These are phyloP conservation scores for Drosophila arawakana DNA, from an alignment of 1,140 invertebrate genomes.

Conservation along the genomic window DNA sequence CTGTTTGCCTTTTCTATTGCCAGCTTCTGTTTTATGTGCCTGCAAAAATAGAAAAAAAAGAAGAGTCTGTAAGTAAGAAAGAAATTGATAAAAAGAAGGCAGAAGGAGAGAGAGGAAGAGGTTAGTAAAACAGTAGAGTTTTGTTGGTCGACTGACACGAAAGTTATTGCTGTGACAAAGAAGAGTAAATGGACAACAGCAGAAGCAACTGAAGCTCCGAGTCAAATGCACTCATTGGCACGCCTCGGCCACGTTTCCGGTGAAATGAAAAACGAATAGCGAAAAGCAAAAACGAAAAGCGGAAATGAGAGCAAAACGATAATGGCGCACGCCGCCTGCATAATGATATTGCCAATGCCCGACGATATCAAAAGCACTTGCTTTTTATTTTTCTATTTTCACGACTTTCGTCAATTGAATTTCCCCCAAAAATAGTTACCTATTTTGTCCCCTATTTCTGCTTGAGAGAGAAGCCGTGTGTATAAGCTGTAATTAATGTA, in stretches of 20 bases:
- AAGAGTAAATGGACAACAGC: not conserved
- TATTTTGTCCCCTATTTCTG: not conserved
- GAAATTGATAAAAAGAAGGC: constrained; percentile 4
- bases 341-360: constrained; percentile 54
- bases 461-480: no score
- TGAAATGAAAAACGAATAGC: constrained; percentile 3
- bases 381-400: constrained; percentile 47
- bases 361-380: not conserved
- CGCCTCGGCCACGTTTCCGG: constrained; percentile 20
- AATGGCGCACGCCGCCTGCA: constrained; percentile 70
- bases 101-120: not conserved
- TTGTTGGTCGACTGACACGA: constrained; percentile 74
- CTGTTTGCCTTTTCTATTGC: constrained; percentile 56
- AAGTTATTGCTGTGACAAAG: constrained; percentile 78
- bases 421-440: constrained; percentile 36
- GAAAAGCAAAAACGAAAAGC: constrained; percentile 57
- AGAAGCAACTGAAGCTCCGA: constrained; percentile 5
- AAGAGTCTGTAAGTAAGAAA: not conserved
- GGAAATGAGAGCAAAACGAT: constrained; percentile 75
- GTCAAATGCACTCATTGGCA: constrained; percentile 62
- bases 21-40: constrained; percentile 56
- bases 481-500: constrained; percentile 62
- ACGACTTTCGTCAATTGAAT: constrained; percentile 33
- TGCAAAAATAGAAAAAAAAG: constrained; percentile 47
- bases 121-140: constrained; percentile 50